Evolutionary conservation across 1,140 invertebrate species (phyloP), one percentile per base, ranked within the genome.

Genomic region (Subanguina moxae): DNA sequence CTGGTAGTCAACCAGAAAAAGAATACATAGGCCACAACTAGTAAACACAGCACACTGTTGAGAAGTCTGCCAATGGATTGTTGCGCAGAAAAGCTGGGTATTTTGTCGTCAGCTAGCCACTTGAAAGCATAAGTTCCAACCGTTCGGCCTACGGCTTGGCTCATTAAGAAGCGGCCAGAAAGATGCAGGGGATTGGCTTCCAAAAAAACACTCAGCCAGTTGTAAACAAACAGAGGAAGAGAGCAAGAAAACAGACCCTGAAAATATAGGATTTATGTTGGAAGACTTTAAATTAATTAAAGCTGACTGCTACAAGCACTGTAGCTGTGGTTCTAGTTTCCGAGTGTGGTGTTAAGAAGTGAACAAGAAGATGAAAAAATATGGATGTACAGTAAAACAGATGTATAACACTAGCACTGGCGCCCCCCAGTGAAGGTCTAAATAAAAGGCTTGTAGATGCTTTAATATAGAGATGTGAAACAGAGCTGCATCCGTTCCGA

Each of bases 91-190:
- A 5, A 3, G 17, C 1, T 45, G 58, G 19, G 7, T 7, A 52
- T 52, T 38, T 38, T 38, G 32, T 38, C 32, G 11, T 11, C 32
- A 38, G 32, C 11, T 52, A 52, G 23, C 48, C 48, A 52, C 46
- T 19, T 30, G 58, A 61, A 43, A 28, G 25, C n/a, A 61, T 32
- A 25, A 13, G 42, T 19, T 38, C 58, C 61, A 25, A 42, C 25
- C 57, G 64, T 64, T 52, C 59, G 19, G 28, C 62, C 59, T 46
- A 68, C 17, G 17, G 66, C n/a, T 63, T 52, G 27, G 1, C 43
- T 46, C 9, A 62, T n/a, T 30, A 68, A 43, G 32, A 65, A 65
- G 52, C 66, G 42, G 32, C 23, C 42, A 17, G 66, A 67, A 11
- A 62, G 27, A 21, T 23, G n/a, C n/a, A 67, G n/a, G 1, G 48